A percentile compares a stretch with the other conserved stretches of the same genome.
Conservation (phyloP, 2,797 vertebrate genomes). For the Eupleurogrammus muticus region DNA sequence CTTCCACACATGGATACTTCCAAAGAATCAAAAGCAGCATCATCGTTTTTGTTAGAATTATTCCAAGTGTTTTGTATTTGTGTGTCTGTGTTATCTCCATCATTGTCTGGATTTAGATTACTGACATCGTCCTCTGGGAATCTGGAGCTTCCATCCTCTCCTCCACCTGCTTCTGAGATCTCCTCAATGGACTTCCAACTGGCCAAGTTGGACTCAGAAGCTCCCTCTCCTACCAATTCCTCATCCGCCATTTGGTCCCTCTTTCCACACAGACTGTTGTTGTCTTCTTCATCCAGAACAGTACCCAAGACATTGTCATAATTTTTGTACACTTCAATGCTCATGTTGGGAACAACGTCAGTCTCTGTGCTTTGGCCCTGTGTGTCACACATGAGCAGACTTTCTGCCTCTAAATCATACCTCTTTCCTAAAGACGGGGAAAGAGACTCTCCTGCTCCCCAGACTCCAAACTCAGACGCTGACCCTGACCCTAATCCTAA, state of each 20-base stretch:
- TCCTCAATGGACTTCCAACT: constrained; percentile 84
- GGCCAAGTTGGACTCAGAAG: constrained; percentile 79
- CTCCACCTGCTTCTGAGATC: constrained; percentile 84
- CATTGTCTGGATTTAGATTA: constrained; percentile 79
- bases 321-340: constrained; percentile 53
- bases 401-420: constrained; percentile 81
- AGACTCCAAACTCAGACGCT: constrained; percentile 65
- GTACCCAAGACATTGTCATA: constrained; percentile 66
- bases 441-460: constrained; percentile 79
- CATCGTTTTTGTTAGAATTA: constrained; percentile 65
- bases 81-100: constrained; percentile 56
- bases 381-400: constrained; percentile 80
- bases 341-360: constrained; percentile 63
- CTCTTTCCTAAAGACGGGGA: constrained; percentile 76
- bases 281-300: constrained; percentile 78
- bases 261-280: constrained; percentile 74
- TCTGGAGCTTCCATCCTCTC: constrained; percentile 77
- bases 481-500: constrained; percentile 53
- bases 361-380: constrained; percentile 70
- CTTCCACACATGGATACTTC: constrained; percentile 67
- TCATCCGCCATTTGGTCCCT: constrained; percentile 68
- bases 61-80: constrained; percentile 69
- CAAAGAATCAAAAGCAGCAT: constrained; percentile 62
- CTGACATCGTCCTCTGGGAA: constrained; percentile 81
- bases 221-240: constrained; percentile 55